Base-by-base conservation (phyloP, 2,888 invertebrate species). In the Sceliomorpha sp. region DNA sequence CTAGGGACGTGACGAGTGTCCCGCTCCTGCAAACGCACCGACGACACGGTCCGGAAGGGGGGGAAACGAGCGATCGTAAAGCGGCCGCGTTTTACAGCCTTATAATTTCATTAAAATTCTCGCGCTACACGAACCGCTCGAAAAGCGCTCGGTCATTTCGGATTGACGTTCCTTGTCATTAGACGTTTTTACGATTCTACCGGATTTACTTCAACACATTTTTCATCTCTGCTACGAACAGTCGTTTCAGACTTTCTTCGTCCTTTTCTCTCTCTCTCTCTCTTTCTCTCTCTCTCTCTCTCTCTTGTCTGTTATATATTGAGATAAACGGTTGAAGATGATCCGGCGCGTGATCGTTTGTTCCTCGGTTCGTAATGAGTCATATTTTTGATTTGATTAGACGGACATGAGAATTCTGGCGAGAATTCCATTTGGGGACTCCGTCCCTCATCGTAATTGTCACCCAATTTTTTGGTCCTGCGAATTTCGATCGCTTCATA, bases 61-160 rank as follows among this genome's bases (percentile, higher is more conserved):
- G 17, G 14, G 17, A 17, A 37, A 8, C 9, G 12, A 34, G 12
- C 20, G 20, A 20, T 20, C 20, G 20, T 20, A 20, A 67, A 67
- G 47, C 67, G 56, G 59, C 63, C 62, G 56, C 72, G 67, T 56
- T 68, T 71, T 71, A 62, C 53, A 60, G 56, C 67, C 60, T 63
- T 62, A 69, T 70, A 69, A 72, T 73, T 73, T 72, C 73, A 67
- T 73, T 72, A 72, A 73, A 66, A 73, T 73, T 73, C 72, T 63
- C 69, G 58, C 50, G 50, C 42, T 42, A 56, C 40, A 42, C 44
- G 48, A 40, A 34, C 13, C 9, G 6, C 26, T 37, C 45, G 45
- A 32, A 32, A 36, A 36, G 9, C 36, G 10, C 26, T 15, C 20
- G n/a, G 29, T 53, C 32, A 39, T 48, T 27, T 10, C 40, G 27